These are phyloP conservation scores for Tamandua tetradactyla DNA, from an alignment of 2,797 vertebrate genomes.

Conservation along the genomic window DNA sequence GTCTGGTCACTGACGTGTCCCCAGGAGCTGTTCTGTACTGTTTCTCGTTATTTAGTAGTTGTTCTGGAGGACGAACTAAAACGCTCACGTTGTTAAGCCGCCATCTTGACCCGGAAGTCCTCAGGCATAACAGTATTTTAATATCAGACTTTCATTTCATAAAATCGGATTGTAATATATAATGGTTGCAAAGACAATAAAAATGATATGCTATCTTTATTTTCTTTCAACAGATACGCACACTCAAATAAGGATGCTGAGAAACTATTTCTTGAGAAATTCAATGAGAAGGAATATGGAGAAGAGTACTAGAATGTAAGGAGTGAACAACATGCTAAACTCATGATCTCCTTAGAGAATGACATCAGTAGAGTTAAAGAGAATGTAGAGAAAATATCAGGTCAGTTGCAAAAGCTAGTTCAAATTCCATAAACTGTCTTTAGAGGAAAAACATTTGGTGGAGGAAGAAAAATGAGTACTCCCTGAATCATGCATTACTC, in stretches of 20 bases:
- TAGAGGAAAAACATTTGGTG: background rate
- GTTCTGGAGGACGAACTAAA: no score
- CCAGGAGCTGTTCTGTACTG: no score
- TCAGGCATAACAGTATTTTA: conserved; percentile 52
- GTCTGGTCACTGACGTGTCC: no score
- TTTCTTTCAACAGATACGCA: conserved; percentile 82
- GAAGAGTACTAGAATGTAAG: conserved; percentile 87
- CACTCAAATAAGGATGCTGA: conserved; percentile 79
- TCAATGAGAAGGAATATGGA: conserved; percentile 85
- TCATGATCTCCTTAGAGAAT: conserved; percentile 83
- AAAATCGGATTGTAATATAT: background rate
- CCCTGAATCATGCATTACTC: background rate
- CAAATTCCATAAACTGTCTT: background rate
- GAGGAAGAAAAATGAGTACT: background rate
- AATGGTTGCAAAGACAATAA: background rate
- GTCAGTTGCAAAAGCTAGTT: conserved; percentile 79
- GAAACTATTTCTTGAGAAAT: conserved; percentile 77
- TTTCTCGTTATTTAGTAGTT: no score
- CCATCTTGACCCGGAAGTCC: no score
- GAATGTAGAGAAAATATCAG: conserved; percentile 83
- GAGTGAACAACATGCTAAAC: conserved; percentile 80
- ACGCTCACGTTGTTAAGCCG: no score
- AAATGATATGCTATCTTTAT: conserved; percentile 27
- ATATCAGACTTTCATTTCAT: conserved; percentile 26
- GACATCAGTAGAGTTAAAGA: conserved; percentile 82